These are phyloP conservation scores for Cyclopterus lumpus DNA, from an alignment of 2,797 vertebrate genomes.

Conservation along the genomic window DNA sequence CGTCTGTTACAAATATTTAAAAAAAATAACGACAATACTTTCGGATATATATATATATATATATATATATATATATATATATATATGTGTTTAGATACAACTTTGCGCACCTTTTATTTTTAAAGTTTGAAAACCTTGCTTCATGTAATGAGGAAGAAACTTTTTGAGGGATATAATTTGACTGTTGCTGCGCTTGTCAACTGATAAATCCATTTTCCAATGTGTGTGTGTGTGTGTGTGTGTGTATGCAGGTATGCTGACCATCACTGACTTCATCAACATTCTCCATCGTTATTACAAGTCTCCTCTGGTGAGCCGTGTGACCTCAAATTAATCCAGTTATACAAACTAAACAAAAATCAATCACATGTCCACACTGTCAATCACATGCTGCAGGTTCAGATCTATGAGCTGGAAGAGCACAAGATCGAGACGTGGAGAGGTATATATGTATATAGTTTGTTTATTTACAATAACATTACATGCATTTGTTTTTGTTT, in stretches of 20 bases:
- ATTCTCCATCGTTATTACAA: conserved; percentile 97
- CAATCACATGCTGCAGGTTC: conserved; percentile 84
- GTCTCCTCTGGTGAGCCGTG: conserved; percentile 90
- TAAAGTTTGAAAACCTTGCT: background rate
- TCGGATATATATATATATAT: too few species aligned
- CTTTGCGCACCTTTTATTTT: background rate
- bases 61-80: too few species aligned
- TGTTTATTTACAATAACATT: too few species aligned
- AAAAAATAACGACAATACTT: too few species aligned
- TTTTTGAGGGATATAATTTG: background rate
- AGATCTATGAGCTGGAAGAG: conserved; percentile 97
- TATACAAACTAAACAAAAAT: too few species aligned
- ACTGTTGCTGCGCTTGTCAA: too few species aligned
- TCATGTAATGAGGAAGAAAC: background rate
- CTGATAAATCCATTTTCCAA: background rate
- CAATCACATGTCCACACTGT: too few species aligned
- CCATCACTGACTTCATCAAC: conserved; percentile 99
- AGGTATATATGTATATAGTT: conserved; percentile 80
- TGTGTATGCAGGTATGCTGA: conserved; percentile 91
- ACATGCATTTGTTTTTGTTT: background rate
- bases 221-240: conserved; percentile 11
- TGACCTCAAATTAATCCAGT: background rate
- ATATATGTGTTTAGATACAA: background rate
- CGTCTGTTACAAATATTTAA: too few species aligned
- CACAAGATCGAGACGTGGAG: conserved; percentile 99